Conservation (phyloP, 1,140 invertebrate species). For the Coboldia fuscipes region DNA sequence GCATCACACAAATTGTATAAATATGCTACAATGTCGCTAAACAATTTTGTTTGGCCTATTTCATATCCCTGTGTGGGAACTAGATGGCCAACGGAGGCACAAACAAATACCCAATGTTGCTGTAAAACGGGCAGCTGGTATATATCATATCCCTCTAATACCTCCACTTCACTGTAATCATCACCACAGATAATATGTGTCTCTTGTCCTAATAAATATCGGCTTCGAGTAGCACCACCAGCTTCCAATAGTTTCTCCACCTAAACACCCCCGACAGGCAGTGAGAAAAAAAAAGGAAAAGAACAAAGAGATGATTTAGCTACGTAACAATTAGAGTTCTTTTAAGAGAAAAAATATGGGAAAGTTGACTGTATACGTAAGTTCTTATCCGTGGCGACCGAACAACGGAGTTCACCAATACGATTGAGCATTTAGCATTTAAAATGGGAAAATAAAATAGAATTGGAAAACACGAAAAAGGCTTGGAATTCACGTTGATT, state of each 20-base stretch:
- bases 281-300: too few species aligned
- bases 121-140: slow-evolving; percentile 68
- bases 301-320: not conserved
- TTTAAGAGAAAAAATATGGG: too few species aligned
- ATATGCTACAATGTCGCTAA: slow-evolving; percentile 42
- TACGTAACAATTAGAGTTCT: not conserved
- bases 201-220: slow-evolving; percentile 57
- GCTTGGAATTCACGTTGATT: too few species aligned
- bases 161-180: slow-evolving; percentile 47
- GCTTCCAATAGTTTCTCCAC: slow-evolving; percentile 44
- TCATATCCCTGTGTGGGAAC: slow-evolving; percentile 17
- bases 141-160: slow-evolving; percentile 60
- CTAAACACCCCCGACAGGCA: too few species aligned
- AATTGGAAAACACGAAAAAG: too few species aligned
- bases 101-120: slow-evolving; percentile 59
- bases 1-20: slow-evolving; percentile 36
- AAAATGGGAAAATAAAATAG: too few species aligned
- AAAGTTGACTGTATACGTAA: too few species aligned
- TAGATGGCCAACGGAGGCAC: slow-evolving; percentile 22
- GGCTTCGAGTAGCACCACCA: slow-evolving; percentile 52
- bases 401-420: too few species aligned
- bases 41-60: slow-evolving; percentile 25
- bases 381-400: too few species aligned
- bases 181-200: slow-evolving; percentile 68
- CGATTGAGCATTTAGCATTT: too few species aligned